Conservation (phyloP, 2,113 vertebrate genomes). For the Apaloderma vittatum region DNA sequence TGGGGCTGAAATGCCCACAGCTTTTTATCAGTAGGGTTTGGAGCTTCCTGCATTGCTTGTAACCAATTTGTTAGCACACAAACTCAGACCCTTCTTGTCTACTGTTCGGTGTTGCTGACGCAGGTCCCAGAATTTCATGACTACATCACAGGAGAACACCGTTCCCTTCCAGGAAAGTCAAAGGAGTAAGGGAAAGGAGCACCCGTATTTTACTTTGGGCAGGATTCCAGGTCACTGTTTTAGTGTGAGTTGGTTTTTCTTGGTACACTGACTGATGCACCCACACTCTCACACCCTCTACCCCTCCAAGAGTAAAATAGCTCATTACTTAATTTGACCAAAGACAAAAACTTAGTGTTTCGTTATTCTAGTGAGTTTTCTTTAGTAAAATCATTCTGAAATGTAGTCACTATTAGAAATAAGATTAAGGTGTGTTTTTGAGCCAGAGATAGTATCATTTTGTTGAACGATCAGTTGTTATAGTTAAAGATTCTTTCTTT, state of each 20-base stretch:
- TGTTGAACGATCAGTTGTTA: not conserved
- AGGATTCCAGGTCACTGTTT: not conserved
- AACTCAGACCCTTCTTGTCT: not conserved
- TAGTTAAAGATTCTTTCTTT: not conserved
- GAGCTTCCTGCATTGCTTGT: not conserved
- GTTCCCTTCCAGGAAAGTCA: not conserved
- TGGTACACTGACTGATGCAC: not conserved
- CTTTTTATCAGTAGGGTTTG: not conserved
- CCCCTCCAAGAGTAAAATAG: not conserved
- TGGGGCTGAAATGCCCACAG: not conserved
- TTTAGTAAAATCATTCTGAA: not conserved
- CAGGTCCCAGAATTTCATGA: not conserved
- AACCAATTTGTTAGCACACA: not conserved
- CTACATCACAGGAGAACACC: not conserved
- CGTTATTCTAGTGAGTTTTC: not conserved
- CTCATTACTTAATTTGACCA: not conserved
- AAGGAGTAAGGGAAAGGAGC: not conserved
- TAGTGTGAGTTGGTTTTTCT: not conserved
- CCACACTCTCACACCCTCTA: not conserved
- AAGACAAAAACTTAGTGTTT: not conserved
- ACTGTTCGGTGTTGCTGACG: not conserved
- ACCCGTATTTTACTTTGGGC: not conserved
- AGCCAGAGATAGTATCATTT: not conserved
- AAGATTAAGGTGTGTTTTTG: not conserved
- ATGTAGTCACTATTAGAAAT: not conserved